These are phyloP conservation scores for Orycteropus afer DNA, from an alignment of 2,113 vertebrate genomes.

Conservation along the genomic window DNA sequence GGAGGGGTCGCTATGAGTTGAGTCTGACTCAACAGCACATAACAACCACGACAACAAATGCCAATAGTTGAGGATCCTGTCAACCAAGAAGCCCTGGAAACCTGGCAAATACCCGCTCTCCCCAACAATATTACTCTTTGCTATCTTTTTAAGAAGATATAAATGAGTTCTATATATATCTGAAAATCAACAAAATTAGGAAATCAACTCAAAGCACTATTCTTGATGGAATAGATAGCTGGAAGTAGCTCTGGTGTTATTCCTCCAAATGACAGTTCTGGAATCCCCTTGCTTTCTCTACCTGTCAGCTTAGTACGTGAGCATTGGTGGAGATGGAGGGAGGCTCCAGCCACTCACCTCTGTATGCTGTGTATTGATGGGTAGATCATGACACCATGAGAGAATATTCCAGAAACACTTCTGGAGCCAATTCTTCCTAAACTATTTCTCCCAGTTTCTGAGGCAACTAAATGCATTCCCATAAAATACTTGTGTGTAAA, in stretches of 20 bases:
- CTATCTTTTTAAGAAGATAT: background rate
- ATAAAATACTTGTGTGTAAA: conserved; percentile 5
- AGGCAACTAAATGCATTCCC: background rate
- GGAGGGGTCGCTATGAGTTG: too few species aligned
- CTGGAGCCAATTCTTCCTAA: background rate
- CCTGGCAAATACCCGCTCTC: background rate
- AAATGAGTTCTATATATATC: background rate
- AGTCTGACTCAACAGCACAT: too few species aligned
- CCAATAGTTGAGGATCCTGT: background rate
- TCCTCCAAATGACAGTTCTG: accelerated
- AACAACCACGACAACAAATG: too few species aligned
- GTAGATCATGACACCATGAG: accelerated
- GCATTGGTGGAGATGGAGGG: background rate
- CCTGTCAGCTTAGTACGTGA: background rate
- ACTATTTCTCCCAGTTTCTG: conserved; percentile 36
- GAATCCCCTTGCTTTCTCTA: background rate
- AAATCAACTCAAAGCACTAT: background rate
- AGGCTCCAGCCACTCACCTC: background rate
- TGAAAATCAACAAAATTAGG: background rate
- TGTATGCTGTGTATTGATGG: background rate
- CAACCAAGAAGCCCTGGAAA: background rate
- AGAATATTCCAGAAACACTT: conserved; percentile 15
- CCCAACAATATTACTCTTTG: background rate
- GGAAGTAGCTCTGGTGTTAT: background rate
- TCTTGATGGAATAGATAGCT: background rate